These are phyloP conservation scores for Aplochiton taeniatus DNA, from an alignment of 2,797 vertebrate species.

Conservation along the genomic window DNA sequence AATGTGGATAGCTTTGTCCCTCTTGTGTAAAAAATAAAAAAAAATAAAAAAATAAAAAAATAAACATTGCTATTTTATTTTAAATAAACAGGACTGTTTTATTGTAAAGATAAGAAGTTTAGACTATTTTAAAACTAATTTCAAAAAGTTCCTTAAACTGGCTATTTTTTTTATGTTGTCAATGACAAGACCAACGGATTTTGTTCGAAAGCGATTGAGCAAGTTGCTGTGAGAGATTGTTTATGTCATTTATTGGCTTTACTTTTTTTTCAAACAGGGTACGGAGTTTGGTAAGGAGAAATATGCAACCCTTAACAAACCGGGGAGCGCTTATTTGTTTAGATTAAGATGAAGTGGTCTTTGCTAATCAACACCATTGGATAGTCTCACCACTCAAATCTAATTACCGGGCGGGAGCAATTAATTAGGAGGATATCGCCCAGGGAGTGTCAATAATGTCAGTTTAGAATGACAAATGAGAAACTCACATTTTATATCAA, in stretches of 20 bases:
- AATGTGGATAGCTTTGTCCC: too few relatives aligned
- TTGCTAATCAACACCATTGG: slow-evolving; percentile 80
- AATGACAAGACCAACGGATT: too few relatives aligned
- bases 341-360: slow-evolving; percentile 67
- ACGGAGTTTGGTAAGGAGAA: not conserved
- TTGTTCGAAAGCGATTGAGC: not conserved
- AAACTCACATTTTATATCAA: slow-evolving; percentile 60
- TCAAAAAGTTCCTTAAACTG: not conserved
- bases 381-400: slow-evolving; percentile 86
- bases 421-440: slow-evolving; percentile 83
- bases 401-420: slow-evolving; percentile 85
- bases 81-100: too few relatives aligned
- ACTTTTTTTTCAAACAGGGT: not conserved
- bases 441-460: slow-evolving; percentile 52
- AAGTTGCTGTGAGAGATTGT: not conserved
- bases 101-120: too few relatives aligned
- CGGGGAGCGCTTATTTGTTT: slow-evolving; percentile 81
- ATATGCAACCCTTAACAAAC: slow-evolving; percentile 49
- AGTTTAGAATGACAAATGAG: slow-evolving; percentile 27
- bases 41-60: too few relatives aligned
- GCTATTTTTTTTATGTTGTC: not conserved
- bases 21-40: too few relatives aligned
- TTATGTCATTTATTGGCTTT: not conserved
- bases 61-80: too few relatives aligned
- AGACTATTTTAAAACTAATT: not conserved